These are phyloP conservation scores for Sarcophaga subvicina DNA, from an alignment of 2,888 invertebrate genomes.

Conservation along the genomic window DNA sequence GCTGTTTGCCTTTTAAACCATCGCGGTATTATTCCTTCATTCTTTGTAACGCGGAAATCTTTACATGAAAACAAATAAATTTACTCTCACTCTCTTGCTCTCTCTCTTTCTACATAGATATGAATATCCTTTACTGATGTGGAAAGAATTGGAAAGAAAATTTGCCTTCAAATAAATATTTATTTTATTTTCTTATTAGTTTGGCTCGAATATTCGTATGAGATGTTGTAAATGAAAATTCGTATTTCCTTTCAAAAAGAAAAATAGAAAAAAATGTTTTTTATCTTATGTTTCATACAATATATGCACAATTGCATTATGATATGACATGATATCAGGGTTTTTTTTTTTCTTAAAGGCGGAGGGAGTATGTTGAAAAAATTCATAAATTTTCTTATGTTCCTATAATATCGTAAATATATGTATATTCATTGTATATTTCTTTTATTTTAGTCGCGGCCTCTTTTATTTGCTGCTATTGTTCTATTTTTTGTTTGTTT, in stretches of 20 bases:
- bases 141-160: background rate
- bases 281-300: background rate
- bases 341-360: background rate
- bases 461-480: background rate
- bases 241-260: background rate
- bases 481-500: background rate
- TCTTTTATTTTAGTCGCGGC: constrained; percentile 40
- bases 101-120: too few species aligned
- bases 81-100: background rate
- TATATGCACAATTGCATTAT: background rate
- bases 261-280: background rate
- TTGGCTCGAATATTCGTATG: background rate
- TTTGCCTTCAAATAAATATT: constrained; percentile 6
- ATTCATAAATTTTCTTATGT: background rate
- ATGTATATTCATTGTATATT: constrained; percentile 32
- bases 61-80: constrained; percentile 1
- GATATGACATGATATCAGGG: background rate
- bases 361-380: background rate
- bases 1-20: too few species aligned
- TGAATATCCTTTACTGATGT: background rate
- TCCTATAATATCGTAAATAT: background rate
- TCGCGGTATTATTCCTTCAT: too few species aligned
- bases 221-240: background rate
- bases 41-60: background rate
- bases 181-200: background rate